These are phyloP conservation scores for Indicator maculatus DNA, from an alignment of 2,113 vertebrate species.

Conservation along the genomic window DNA sequence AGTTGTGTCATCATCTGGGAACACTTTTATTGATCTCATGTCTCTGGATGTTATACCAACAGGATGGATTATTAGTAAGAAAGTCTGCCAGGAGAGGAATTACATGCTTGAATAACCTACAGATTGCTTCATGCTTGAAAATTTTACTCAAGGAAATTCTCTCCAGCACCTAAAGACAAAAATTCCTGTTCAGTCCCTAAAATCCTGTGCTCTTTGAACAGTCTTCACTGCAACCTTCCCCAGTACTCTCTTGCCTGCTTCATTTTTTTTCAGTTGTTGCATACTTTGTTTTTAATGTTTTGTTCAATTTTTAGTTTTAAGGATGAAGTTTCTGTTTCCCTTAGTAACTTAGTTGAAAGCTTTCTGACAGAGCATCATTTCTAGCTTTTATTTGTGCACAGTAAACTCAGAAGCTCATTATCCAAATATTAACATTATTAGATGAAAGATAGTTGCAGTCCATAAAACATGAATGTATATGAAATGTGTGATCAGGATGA, in stretches of 20 bases:
- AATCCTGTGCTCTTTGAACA: not conserved
- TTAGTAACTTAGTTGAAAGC: not conserved
- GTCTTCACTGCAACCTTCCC: not conserved
- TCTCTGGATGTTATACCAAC: not conserved
- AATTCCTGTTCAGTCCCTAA: not conserved
- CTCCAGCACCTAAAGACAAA: not conserved
- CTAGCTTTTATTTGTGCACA: not conserved
- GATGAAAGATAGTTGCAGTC: not conserved
- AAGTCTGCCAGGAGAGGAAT: constrained; percentile 1
- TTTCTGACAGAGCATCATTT: not conserved
- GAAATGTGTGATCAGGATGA: not conserved
- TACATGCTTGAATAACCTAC: not conserved
- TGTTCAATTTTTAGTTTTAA: not conserved
- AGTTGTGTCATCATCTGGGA: constrained; percentile 1
- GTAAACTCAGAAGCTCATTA: not conserved
- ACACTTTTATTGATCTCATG: constrained; percentile 17
- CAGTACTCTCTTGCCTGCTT: not conserved
- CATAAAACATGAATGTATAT: not conserved
- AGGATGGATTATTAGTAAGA: not conserved
- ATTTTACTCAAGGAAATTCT: not conserved
- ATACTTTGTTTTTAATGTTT: not conserved
- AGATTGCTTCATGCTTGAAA: constrained; percentile 15
- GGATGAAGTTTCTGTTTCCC: not conserved
- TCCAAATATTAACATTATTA: not conserved
- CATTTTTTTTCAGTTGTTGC: not conserved